Conservation (phyloP, 2,113 vertebrate species). For the Rhinopomastus cyanomelas region DNA sequence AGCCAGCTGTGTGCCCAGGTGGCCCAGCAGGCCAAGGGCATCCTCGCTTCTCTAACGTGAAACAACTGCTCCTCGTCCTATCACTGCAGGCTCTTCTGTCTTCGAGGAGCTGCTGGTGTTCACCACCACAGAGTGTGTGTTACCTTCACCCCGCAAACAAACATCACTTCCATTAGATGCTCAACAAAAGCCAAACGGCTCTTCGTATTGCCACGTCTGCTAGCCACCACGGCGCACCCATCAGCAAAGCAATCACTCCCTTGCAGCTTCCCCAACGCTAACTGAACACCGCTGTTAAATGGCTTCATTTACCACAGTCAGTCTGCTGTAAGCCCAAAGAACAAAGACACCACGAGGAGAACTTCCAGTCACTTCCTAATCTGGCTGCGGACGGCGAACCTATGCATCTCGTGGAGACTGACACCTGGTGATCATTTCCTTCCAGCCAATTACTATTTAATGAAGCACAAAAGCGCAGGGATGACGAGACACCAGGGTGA, state of each 20-base stretch:
- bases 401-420: conserved; percentile 30
- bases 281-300: background rate
- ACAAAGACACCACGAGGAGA: background rate
- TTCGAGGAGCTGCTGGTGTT: background rate
- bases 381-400: conserved; percentile 36
- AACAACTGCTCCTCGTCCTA: too few species aligned
- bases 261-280: background rate
- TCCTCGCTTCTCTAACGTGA: background rate
- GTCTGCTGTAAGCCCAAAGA: conserved; percentile 18
- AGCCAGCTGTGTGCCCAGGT: too few species aligned
- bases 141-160: accelerated
- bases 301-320: conserved; percentile 6
- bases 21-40: too few species aligned
- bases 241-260: background rate
- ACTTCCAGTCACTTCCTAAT: conserved; percentile 59
- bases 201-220: background rate
- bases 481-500: conserved; percentile 49
- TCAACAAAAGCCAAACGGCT: background rate
- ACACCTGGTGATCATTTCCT: conserved; percentile 64
- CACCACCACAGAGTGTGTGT: too few species aligned
- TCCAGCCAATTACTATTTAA: conserved; percentile 71
- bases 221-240: background rate
- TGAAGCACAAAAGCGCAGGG: conserved; percentile 58
- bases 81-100: too few species aligned
- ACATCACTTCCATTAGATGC: background rate